Evolutionary conservation across 2,113 vertebrate species (phyloP).

Genomic region (Gobio gobio): DNA sequence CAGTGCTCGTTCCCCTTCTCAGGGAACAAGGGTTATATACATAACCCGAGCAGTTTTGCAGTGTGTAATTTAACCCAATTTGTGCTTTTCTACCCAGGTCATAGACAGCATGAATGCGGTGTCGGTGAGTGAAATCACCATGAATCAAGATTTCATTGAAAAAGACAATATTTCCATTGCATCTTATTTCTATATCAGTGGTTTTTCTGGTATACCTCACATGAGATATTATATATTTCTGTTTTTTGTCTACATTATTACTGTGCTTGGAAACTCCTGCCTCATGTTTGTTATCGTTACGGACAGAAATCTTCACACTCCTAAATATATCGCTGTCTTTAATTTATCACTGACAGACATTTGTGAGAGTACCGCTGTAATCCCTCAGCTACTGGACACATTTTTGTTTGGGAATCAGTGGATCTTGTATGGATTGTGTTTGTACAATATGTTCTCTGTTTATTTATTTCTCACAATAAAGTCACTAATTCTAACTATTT

Average conservation of each 20-base stretch:
- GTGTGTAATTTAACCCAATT: not conserved
- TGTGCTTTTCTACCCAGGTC: not conserved
- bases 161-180: conserved; percentile 50
- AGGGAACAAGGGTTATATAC: too few relatives aligned
- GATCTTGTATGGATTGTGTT: not conserved
- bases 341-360: conserved; percentile 53
- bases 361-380: conserved; percentile 65
- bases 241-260: conserved; percentile 33
- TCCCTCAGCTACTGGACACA: conserved; percentile 58
- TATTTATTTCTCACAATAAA: not conserved
- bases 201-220: conserved; percentile 59
- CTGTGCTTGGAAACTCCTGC: conserved; percentile 51
- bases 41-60: too few relatives aligned
- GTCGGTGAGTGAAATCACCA: not conserved
- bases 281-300: conserved; percentile 60
- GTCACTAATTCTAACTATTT: conserved; percentile 41
- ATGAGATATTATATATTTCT: conserved; percentile 51
- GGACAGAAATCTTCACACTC: conserved; percentile 58
- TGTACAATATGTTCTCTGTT: conserved; percentile 5
- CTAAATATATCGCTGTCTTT: conserved; percentile 72
- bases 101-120: not conserved
- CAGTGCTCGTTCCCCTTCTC: too few relatives aligned
- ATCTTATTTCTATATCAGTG: conserved; percentile 39
- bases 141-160: not conserved
- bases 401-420: conserved; percentile 61